Conservation (phyloP, 2,113 vertebrate genomes). For the Neopipo cinnamomea region DNA sequence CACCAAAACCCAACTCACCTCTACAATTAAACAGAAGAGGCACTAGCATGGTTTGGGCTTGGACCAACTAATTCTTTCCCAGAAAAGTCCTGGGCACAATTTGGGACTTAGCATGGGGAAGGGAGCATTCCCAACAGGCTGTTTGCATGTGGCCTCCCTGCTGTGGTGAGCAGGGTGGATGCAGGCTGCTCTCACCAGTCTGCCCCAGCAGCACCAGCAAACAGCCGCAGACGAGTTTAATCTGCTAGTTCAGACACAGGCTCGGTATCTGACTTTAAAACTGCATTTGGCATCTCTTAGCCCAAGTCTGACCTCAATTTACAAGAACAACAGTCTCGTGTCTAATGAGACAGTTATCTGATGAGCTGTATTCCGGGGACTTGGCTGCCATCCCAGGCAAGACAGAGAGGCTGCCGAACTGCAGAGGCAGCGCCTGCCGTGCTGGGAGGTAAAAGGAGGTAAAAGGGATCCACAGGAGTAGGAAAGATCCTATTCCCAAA, state of each 20-base stretch:
- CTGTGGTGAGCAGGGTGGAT: constrained; percentile 15
- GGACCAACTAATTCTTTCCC: constrained; percentile 45
- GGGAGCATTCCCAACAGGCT: not conserved
- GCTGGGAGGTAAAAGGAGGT: not conserved
- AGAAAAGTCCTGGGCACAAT: not conserved
- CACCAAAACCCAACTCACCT: constrained; percentile 8
- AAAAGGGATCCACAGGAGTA: not conserved
- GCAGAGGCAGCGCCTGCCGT: not conserved
- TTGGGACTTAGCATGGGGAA: not conserved
- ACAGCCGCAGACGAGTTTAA: not conserved
- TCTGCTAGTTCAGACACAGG: not conserved
- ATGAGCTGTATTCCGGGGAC: not conserved
- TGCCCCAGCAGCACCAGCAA: constrained; percentile 8
- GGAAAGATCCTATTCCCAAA: not conserved
- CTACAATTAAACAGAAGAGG: not conserved
- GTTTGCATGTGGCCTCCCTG: constrained; percentile 9
- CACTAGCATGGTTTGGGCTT: constrained; percentile 7
- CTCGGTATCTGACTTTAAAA: not conserved
- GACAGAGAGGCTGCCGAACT: not conserved
- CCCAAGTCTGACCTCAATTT: constrained; percentile 55
- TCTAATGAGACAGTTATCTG: constrained; percentile 63
- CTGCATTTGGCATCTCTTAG: constrained; percentile 30
- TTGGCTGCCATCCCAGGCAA: constrained; percentile 25
- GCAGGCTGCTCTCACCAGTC: not conserved
- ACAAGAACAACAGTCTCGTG: constrained; percentile 45